phyloP scores from a whole-genome alignment of 2,797 vertebrate species.

The Eulemur rubriventer region DNA sequence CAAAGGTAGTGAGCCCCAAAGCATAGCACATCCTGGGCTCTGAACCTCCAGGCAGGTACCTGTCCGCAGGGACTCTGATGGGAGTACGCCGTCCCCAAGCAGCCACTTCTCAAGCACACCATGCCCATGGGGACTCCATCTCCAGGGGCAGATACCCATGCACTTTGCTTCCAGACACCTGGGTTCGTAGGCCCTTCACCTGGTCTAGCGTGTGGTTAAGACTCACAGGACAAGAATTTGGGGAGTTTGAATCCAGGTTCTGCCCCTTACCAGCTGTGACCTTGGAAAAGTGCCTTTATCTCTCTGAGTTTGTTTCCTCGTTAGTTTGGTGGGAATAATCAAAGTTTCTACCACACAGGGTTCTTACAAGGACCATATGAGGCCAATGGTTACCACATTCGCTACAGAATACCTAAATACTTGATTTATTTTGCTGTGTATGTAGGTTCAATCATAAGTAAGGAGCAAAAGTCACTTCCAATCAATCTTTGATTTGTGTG shows the following conservation, averaged over 20 bases:
- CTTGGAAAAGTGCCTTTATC: background rate
- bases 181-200: background rate
- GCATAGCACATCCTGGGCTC: background rate
- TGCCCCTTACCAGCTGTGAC: background rate
- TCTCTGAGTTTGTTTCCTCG: background rate
- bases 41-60: background rate
- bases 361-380: background rate
- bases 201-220: background rate
- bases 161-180: background rate
- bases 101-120: background rate
- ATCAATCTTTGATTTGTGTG: background rate
- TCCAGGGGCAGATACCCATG: background rate
- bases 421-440: background rate
- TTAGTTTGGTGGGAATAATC: background rate
- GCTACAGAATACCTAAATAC: background rate
- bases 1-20: background rate
- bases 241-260: background rate
- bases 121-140: fast-evolving
- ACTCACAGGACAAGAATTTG: background rate
- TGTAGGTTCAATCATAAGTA: background rate
- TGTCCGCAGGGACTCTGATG: background rate
- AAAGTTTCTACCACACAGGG: background rate
- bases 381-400: background rate
- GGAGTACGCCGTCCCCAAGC: no score
- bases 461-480: background rate